Conservation (phyloP, 2,113 vertebrate species). For the Oxygymnocypris stewartii region DNA sequence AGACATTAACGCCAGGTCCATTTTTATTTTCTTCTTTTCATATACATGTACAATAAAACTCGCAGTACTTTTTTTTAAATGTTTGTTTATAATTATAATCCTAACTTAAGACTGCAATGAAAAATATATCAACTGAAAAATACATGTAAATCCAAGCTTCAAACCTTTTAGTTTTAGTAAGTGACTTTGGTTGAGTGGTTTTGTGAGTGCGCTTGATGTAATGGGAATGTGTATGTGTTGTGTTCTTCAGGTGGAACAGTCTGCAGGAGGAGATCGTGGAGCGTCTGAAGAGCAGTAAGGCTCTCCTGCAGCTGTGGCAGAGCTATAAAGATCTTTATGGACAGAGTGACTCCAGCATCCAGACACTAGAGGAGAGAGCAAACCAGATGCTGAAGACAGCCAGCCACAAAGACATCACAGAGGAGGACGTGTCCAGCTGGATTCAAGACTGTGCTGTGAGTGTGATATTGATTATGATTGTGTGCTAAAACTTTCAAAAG, state of each 20-base stretch:
- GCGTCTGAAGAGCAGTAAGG: conserved; percentile 84
- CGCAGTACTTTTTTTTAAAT: too few relatives aligned
- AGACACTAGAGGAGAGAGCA: conserved; percentile 78
- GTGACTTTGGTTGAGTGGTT: background rate
- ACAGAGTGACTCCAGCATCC: conserved; percentile 76
- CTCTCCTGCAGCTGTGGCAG: conserved; percentile 91
- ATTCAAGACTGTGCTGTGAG: conserved; percentile 89
- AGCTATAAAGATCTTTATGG: conserved; percentile 85
- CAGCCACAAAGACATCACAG: conserved; percentile 82
- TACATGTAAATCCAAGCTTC: too few relatives aligned
- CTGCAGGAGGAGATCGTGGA: conserved; percentile 87
- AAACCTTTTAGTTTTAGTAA: background rate
- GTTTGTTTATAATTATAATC: too few relatives aligned
- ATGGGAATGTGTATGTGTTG: background rate
- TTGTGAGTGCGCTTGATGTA: background rate
- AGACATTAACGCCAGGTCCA: conserved; percentile 88
- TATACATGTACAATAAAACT: background rate
- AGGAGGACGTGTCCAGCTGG: conserved; percentile 87
- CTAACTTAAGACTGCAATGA: too few relatives aligned
- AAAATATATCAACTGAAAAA: too few relatives aligned
- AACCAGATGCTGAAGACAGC: conserved; percentile 82
- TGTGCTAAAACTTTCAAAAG: background rate
- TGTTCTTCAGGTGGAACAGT: conserved; percentile 81
- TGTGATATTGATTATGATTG: conserved; percentile 28
- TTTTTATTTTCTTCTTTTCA: background rate